These are phyloP conservation scores for Himalopsyche anomala DNA, from an alignment of 2,888 invertebrate genomes.

Conservation along the genomic window DNA sequence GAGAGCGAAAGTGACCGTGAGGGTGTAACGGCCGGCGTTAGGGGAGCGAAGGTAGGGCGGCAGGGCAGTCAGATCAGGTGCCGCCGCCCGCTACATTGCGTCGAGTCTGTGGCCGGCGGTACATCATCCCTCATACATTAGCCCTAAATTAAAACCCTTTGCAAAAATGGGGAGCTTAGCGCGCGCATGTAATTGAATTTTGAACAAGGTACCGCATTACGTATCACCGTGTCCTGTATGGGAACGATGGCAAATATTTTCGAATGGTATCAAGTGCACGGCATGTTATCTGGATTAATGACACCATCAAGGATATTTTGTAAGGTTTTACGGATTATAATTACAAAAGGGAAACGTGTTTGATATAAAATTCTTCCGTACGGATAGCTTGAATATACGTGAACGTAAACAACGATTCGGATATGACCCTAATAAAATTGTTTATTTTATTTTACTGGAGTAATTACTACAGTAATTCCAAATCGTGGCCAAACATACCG, in stretches of 20 bases:
- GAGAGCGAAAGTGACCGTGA: slow-evolving; percentile 38
- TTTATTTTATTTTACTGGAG: slow-evolving; percentile 3
- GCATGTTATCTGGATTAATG: slow-evolving; percentile 35
- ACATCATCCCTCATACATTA: slow-evolving; percentile 42
- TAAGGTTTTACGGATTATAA: slow-evolving; percentile 24
- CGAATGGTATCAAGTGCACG: slow-evolving; percentile 36
- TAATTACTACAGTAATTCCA: not conserved
- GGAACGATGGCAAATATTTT: slow-evolving; percentile 32
- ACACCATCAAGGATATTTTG: slow-evolving; percentile 34
- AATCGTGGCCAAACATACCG: not conserved
- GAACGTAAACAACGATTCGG: not conserved
- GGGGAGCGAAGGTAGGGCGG: slow-evolving; percentile 12
- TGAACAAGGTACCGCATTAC: slow-evolving; percentile 35
- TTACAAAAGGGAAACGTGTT: slow-evolving; percentile 40
- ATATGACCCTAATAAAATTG: not conserved
- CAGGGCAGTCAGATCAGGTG: slow-evolving; percentile 35
- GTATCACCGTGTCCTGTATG: slow-evolving; percentile 1
- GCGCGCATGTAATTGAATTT: slow-evolving; percentile 35
- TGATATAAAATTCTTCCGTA: not conserved
- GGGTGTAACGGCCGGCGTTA: slow-evolving; percentile 13
- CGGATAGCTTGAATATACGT: not conserved
- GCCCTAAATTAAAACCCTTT: slow-evolving; percentile 38
- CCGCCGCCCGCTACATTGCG: slow-evolving; percentile 25
- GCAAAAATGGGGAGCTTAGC: slow-evolving; percentile 35
- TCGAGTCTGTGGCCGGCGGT: slow-evolving; percentile 33